These are phyloP conservation scores for Argopecten irradians DNA, from an alignment of 1,140 invertebrate species.

Conservation along the genomic window DNA sequence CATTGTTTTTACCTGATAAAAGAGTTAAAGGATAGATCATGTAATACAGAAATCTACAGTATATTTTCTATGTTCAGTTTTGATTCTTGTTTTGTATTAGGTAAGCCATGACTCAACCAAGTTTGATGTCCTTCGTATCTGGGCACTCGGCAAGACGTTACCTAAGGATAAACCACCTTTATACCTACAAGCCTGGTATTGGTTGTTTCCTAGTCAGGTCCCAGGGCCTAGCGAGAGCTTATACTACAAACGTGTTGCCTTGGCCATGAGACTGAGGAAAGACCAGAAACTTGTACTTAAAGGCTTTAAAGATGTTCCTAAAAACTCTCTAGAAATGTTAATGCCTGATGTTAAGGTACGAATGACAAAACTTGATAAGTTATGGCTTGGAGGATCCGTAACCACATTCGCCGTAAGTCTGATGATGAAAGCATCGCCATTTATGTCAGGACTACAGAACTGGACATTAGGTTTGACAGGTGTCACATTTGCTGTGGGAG, in stretches of 20 bases:
- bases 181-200: neutral
- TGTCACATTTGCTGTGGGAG: slow-evolving; percentile 57
- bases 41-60: too few relatives aligned
- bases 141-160: slow-evolving; percentile 71
- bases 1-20: too few relatives aligned
- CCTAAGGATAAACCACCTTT: slow-evolving; percentile 47
- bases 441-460: neutral
- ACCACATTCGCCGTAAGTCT: neutral
- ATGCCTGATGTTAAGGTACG: slow-evolving; percentile 72
- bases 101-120: slow-evolving; percentile 69
- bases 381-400: slow-evolving; percentile 58
- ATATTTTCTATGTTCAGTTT: slow-evolving; percentile 24
- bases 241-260: slow-evolving; percentile 74
- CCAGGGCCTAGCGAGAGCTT: slow-evolving; percentile 51
- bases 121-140: slow-evolving; percentile 74
- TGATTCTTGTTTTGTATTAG: slow-evolving; percentile 50
- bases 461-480: slow-evolving; percentile 34
- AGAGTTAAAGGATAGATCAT: too few relatives aligned
- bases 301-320: slow-evolving; percentile 74
- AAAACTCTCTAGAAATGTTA: slow-evolving; percentile 71
- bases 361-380: slow-evolving; percentile 67
- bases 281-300: slow-evolving; percentile 74
- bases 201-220: neutral
- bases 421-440: neutral
- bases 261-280: slow-evolving; percentile 71